Evolutionary conservation across 2,113 vertebrate species (phyloP), one percentile per base, ranked within the genome.

Genomic region (Otolemur garnettii): DNA sequence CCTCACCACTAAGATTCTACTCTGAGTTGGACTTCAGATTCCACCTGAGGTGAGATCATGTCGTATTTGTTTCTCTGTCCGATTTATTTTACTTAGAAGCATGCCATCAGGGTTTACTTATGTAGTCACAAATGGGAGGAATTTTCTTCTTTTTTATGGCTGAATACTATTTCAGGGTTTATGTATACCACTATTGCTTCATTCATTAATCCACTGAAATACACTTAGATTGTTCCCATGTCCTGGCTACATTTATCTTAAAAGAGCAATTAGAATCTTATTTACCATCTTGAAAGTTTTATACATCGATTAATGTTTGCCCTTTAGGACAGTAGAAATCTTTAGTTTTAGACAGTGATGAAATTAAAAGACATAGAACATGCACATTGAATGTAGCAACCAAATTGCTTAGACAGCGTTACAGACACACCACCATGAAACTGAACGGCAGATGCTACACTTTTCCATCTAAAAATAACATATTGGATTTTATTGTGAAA

Each of bases 401-500:
- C 21, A 53, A 93, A 30, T n/a, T 19, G 42, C 8, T 42, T 38
- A 87, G 21, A 0, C 30, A 59, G 86, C 13, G 88, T 96, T 95
- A 82, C 19, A 90, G 38, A 75, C 87, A 28, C 0, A 84, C 5
- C 81, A 66, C 50, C 28, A 22, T 69, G 75, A 90, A 50, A 95
- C 18, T 24, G 35, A 86, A 75, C n/a, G 89, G 35, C 1, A 66
- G 15, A 83, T 15, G 22, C 13, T 55, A 3, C 30, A 64, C 57
- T 53, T 74, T 85, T 78, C 57, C 78, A 80, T n/a, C 18, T 68
- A 72, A 91, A 77, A 74, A 71, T 1, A 0, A 74, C 13, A 93
- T 53, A 94, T 71, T 92, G 50, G 87, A 38, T 93, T 80, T 75
- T 72, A 95, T 75, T 96, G 55, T 82, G 18, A 30, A 89, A 87